phyloP scores from a whole-genome alignment of 1,140 invertebrate genomes.

The Cydia fagiglandana region DNA sequence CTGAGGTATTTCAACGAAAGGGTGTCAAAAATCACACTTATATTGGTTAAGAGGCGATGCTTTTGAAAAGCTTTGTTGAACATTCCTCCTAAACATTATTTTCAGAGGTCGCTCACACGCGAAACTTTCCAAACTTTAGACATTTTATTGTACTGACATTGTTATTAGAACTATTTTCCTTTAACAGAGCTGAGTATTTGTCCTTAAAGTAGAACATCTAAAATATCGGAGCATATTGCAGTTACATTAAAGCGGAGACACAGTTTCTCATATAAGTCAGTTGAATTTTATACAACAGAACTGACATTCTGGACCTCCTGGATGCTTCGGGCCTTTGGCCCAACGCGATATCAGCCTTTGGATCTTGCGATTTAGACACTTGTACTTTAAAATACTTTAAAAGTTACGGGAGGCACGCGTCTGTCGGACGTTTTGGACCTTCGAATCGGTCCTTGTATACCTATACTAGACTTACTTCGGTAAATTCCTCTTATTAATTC shows the following conservation, averaged over 20 bases:
- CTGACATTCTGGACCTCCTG: no score
- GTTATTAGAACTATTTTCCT: neutral
- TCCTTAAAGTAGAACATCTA: neutral
- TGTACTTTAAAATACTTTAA: no score
- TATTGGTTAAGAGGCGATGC: neutral
- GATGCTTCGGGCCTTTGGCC: no score
- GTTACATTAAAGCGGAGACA: neutral
- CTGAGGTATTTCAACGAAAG: no score
- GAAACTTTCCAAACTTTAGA: neutral
- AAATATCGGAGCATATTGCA: conserved; percentile 5
- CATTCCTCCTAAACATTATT: neutral
- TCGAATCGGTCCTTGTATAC: no score
- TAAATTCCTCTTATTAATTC: no score
- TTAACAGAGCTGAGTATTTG: neutral
- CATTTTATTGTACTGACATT: neutral
- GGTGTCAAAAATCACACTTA: neutral
- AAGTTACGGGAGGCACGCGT: no score
- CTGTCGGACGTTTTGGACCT: no score
- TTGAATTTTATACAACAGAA: conserved; percentile 13
- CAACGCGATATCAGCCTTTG: no score
- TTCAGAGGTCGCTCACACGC: neutral
- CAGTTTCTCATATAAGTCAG: neutral
- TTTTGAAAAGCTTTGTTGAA: neutral
- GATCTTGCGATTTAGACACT: no score
- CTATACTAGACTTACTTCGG: no score